Percentiles rank a stretch among this genome's conserved stretches.
Conservation (phyloP, 2,113 vertebrate species). For the Ariopsis seemanni region DNA sequence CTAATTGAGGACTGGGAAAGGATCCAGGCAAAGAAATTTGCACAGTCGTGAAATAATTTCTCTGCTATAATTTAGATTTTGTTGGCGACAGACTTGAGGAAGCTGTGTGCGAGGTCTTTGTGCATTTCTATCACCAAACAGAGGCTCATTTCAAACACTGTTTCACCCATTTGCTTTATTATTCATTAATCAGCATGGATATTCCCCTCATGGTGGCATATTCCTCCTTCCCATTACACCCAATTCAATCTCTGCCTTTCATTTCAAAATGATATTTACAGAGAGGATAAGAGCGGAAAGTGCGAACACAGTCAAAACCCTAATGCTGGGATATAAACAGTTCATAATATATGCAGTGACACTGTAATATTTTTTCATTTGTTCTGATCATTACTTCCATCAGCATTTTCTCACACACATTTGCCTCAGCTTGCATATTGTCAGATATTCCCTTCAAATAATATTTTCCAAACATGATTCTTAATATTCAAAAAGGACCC, state of each 20-base stretch:
- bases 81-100: slow-evolving; percentile 31
- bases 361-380: background rate
- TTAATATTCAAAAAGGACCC: too few species aligned
- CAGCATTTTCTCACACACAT: background rate
- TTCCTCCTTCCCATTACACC: slow-evolving; percentile 35
- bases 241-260: slow-evolving; percentile 45
- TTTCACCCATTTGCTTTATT: slow-evolving; percentile 42
- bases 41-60: slow-evolving; percentile 48
- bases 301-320: slow-evolving; percentile 33
- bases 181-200: slow-evolving; percentile 50
- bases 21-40: slow-evolving; percentile 49
- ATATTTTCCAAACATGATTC: background rate
- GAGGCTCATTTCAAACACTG: slow-evolving; percentile 5
- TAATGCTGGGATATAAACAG: slow-evolving; percentile 27
- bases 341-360: slow-evolving; percentile 9
- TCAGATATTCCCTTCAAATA: background rate
- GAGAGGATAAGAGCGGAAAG: background rate
- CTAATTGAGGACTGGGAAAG: slow-evolving; percentile 56
- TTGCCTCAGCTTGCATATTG: background rate
- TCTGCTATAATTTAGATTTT: slow-evolving; percentile 54
- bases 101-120: slow-evolving; percentile 11
- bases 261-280: slow-evolving; percentile 37
- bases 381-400: background rate
- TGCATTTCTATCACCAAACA: background rate
- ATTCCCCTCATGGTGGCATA: slow-evolving; percentile 33